Evolutionary conservation across 2,113 vertebrate genomes (phyloP).

Genomic region (Amphiprion ocellaris): DNA sequence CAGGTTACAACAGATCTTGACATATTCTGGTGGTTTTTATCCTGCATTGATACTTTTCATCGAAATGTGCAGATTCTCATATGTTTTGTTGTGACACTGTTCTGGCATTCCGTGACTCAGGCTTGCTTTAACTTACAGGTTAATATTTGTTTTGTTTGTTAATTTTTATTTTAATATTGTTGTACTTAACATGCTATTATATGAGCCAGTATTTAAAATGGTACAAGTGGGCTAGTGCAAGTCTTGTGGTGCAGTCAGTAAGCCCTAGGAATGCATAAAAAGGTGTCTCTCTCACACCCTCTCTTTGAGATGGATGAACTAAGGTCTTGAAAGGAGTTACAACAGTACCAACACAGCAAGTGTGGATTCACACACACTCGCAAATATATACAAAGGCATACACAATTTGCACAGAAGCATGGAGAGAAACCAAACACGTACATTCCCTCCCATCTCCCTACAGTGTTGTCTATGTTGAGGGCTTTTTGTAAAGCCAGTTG

Average conservation of each 20-base stretch:
- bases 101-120: background rate
- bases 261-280: constrained; percentile 16
- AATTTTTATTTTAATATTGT: background rate
- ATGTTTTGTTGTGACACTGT: background rate
- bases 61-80: background rate
- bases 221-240: constrained; percentile 12
- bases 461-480: constrained; percentile 49
- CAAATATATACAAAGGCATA: constrained; percentile 23
- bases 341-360: background rate
- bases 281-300: constrained; percentile 15
- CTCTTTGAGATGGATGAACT: constrained; percentile 13
- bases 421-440: constrained; percentile 34
- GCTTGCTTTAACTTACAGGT: background rate
- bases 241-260: constrained; percentile 15
- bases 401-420: constrained; percentile 31
- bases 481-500: constrained; percentile 69
- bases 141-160: background rate
- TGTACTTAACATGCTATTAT: background rate
- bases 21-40: background rate
- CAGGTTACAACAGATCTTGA: too few species aligned
- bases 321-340: constrained; percentile 16
- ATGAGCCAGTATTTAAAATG: constrained; percentile 4
- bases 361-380: background rate
- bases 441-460: constrained; percentile 34
- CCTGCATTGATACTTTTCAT: background rate